These are phyloP conservation scores for Etia nguti DNA, from an alignment of 2,113 vertebrate species.

Conservation along the genomic window DNA sequence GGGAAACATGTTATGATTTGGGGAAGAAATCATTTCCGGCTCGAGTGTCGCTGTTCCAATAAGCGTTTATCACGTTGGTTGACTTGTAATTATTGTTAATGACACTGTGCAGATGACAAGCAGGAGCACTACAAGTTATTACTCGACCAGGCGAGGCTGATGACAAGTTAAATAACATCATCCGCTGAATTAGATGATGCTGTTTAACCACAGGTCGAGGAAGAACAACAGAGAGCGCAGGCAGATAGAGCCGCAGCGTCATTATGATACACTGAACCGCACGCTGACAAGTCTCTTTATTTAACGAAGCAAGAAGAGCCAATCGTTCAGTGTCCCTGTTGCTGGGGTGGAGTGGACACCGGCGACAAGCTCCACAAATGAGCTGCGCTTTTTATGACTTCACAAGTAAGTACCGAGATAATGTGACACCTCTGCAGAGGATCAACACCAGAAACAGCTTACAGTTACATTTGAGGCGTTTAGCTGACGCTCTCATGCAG, in stretches of 20 bases:
- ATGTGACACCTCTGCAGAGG: background rate
- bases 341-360: constrained; percentile 5
- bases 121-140: constrained; percentile 43
- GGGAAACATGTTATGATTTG: constrained; percentile 37
- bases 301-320: constrained; percentile 17
- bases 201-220: constrained; percentile 35
- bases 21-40: constrained; percentile 50
- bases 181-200: constrained; percentile 17
- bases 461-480: background rate
- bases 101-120: constrained; percentile 41
- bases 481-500: background rate
- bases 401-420: background rate
- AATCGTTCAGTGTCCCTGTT: constrained; percentile 10
- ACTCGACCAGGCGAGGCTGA: constrained; percentile 18
- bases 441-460: constrained; percentile 8
- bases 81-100: constrained; percentile 63
- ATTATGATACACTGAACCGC: constrained; percentile 31
- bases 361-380: constrained; percentile 16
- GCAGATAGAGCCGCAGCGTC: background rate
- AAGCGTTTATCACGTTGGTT: constrained; percentile 45
- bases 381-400: background rate
- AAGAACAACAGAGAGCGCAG: background rate
- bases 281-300: constrained; percentile 36
- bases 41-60: constrained; percentile 25
- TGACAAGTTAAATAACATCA: constrained; percentile 49